Base-by-base conservation (phyloP, 2,113 vertebrate genomes). In the Eubucco bourcierii region DNA sequence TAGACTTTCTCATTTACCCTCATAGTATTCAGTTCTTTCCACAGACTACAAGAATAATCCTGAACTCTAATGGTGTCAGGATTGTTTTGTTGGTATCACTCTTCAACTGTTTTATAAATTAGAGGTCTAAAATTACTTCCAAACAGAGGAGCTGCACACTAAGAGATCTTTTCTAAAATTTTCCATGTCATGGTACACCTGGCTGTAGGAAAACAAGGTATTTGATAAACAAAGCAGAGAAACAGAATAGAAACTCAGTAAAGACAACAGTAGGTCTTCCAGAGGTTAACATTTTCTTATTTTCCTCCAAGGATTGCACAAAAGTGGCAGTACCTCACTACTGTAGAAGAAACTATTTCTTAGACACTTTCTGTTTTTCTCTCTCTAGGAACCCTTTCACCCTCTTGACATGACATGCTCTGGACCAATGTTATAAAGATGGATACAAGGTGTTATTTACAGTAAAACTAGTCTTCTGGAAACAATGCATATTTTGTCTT, bases 401-500 rank as follows among this genome's bases (percentile, higher is more conserved):
- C 1, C 12, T 4, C 10, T 4, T 19, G 63, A 31, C 5, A 1
- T 37, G 83, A 24, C 6, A 15, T 5, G 2, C 24, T 80, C n/a
- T 37, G 29, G 28, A 41, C 6, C 10, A 7, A 44, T 59, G 80
- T 88, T 72, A 39, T 10, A n/a, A 78, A 65, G 58, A 29, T 8
- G 77, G n/a, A 58, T 74, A 17, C 9, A 65, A 46, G 7, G 4
- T n/a, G 20, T 50, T 95, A 52, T 75, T 79, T 93, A 72, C 46
- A 92, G 87, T 87, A 87, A 92, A 80, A 19, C 31, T 59, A 68
- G 56, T 83, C 16, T 29, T 86, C 83, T 85, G 90, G 44, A 94
- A 80, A 94, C 37, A 96, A 96, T 87, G 70, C 37, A 29, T 75
- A 85, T n/a, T 97, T 89, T 83, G 84, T 46, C 53, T 82, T 84